phyloP scores from a whole-genome alignment of 2,888 invertebrate genomes.

The Allolobophora icterica region DNA sequence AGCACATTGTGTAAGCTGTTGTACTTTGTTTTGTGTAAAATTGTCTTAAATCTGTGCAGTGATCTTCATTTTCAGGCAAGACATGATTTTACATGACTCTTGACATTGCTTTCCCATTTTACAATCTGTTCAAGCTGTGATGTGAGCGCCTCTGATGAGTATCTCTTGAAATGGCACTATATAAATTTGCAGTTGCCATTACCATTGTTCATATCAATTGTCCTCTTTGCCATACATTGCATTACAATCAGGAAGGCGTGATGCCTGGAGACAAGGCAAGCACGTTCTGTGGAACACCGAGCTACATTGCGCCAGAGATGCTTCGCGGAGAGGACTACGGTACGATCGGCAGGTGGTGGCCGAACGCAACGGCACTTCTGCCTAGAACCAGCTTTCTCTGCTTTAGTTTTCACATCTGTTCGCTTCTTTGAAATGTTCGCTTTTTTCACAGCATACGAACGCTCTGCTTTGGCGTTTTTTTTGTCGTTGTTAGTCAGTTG shows the following conservation, averaged over 20 bases:
- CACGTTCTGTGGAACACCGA: conserved; percentile 25
- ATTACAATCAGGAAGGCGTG: neutral
- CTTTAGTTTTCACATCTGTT: neutral
- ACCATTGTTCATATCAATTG: neutral
- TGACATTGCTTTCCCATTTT: too few relatives aligned
- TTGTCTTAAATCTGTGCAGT: neutral
- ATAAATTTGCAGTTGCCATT: too few relatives aligned
- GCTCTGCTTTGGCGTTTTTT: neutral
- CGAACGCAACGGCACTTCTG: neutral
- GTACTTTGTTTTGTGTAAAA: neutral
- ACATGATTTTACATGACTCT: neutral
- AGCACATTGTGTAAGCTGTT: neutral
- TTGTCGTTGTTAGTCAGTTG: neutral
- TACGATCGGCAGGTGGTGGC: neutral
- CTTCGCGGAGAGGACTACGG: neutral
- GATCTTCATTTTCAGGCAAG: neutral
- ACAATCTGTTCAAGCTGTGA: too few relatives aligned
- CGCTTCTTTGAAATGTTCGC: neutral
- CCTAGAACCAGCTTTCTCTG: neutral
- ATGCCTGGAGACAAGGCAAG: neutral
- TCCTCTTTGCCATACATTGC: neutral
- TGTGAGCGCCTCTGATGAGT: too few relatives aligned
- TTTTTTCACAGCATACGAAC: neutral
- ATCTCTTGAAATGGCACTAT: too few relatives aligned
- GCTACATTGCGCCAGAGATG: conserved; percentile 23